Evolutionary conservation across 2,797 vertebrate species (phyloP), one percentile per base, ranked within the genome.

Genomic region (Myioborus melanocephalus): DNA sequence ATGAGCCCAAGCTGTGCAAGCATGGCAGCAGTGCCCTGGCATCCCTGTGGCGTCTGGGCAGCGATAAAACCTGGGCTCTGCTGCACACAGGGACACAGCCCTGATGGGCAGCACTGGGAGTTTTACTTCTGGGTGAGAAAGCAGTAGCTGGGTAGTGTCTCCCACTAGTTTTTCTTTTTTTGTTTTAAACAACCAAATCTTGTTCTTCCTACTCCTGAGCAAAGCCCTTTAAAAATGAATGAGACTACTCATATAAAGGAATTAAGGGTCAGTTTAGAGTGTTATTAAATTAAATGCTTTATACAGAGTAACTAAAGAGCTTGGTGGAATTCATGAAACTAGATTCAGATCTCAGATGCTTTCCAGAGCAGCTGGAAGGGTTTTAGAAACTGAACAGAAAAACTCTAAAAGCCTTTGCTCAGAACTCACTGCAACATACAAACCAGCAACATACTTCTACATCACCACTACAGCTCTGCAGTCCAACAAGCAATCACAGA

Each of bases 211-310:
- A 60, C 56, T 80, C 37, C 49, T 59, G 34, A 83, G 61, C 56
- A 50, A 88, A 83, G 43, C 4, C 64, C 84, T 85, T 93, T 76
- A 92, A 79, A 81, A 88, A 83, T 65, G 11, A 91, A 82, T 59
- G 35, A 66, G n/a, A 44, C 63, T 69, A 75, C 46, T 75, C 79
- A 44, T 44, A 43, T 35, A 80, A 95, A 83, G 8, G 9, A 89
- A 94, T 80, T 84, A 93, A 89, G 41, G 68, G 64, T 57, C 79
- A 50, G 60, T 77, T 95, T 93, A 85, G 57, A 85, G 41, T 1
- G 8, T 59, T 83, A 85, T 71, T 95, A 85, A 89, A 92, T 85
- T 69, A 76, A 91, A 93, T 63, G 47, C 55, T 87, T 76, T 95
- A 60, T 26, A 39, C 35, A 59, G 53, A 83, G 46, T 59, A 95